Evolutionary conservation across 2,888 invertebrate species (phyloP).

Genomic region (Chydorus sphaericus): DNA sequence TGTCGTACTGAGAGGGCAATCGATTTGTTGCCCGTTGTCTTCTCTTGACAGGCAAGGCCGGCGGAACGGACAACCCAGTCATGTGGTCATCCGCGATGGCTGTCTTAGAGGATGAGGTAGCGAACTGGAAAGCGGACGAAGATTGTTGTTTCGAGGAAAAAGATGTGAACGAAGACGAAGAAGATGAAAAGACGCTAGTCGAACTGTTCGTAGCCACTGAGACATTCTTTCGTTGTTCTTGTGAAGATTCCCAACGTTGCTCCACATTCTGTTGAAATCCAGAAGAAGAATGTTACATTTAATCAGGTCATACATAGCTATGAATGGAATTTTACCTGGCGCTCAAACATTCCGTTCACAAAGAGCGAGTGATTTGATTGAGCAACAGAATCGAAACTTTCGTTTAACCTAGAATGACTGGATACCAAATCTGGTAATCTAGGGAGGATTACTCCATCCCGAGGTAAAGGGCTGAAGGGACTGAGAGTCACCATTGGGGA

Average conservation of each 20-base stretch:
- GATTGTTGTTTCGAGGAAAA: neutral
- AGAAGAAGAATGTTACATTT: too few relatives aligned
- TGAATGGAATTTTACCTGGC: slow-evolving; percentile 1
- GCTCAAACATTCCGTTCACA: slow-evolving; percentile 6
- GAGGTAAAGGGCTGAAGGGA: neutral
- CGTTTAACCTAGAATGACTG: slow-evolving; percentile 1
- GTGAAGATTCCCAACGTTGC: neutral
- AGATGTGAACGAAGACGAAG: slow-evolving; percentile 7
- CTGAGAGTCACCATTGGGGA: neutral
- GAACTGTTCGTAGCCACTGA: neutral
- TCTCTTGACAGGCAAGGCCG: slow-evolving; percentile 10
- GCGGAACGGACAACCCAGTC: slow-evolving; percentile 4
- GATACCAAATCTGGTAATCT: slow-evolving; percentile 3
- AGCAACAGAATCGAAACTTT: slow-evolving; percentile 3
- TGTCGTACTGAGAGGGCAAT: slow-evolving; percentile 54
- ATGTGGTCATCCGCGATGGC: slow-evolving; percentile 5
- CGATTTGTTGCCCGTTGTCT: slow-evolving; percentile 31
- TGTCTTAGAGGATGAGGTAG: neutral
- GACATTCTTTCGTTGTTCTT: slow-evolving; percentile 1
- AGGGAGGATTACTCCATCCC: neutral
- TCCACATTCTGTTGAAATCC: neutral
- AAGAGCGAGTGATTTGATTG: neutral
- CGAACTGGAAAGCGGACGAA: neutral
- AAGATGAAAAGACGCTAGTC: slow-evolving; percentile 4
- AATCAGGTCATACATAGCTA: neutral